These are phyloP conservation scores for Drosophila fungiperda DNA, from an alignment of 2,888 invertebrate species.

Conservation along the genomic window DNA sequence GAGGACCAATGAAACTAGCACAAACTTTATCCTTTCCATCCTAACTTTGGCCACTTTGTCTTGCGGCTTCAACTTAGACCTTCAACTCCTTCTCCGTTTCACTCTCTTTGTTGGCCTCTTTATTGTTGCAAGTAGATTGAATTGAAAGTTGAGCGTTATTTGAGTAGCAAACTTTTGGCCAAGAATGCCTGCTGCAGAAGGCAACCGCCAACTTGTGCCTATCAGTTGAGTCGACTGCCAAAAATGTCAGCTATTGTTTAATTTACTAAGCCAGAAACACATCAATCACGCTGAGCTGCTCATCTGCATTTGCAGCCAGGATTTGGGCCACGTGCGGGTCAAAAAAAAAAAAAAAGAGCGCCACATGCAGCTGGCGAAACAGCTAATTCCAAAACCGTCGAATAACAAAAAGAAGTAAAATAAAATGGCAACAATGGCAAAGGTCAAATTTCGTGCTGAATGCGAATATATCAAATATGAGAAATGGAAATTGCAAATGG, in stretches of 20 bases:
- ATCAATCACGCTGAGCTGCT: neutral
- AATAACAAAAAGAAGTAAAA: slow-evolving; percentile 8
- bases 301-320: neutral
- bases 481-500: slow-evolving; percentile 17
- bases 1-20: slow-evolving; percentile 1
- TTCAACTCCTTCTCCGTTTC: neutral
- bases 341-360: slow-evolving; percentile 28
- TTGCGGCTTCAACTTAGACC: slow-evolving; percentile 31
- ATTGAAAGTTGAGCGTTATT: slow-evolving; percentile 52
- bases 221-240: slow-evolving; percentile 25
- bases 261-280: neutral
- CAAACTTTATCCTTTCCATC: slow-evolving; percentile 54
- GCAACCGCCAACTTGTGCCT: slow-evolving; percentile 18
- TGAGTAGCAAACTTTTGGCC: slow-evolving; percentile 40
- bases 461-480: slow-evolving; percentile 34
- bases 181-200: slow-evolving; percentile 18
- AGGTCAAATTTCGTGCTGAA: slow-evolving; percentile 69
- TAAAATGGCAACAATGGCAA: slow-evolving; percentile 54
- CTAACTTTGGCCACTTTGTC: slow-evolving; percentile 56
- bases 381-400: slow-evolving; percentile 62
- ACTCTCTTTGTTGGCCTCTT: slow-evolving; percentile 9
- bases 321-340: neutral
- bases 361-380: slow-evolving; percentile 57
- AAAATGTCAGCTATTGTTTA: slow-evolving; percentile 10
- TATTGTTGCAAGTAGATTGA: slow-evolving; percentile 54